phyloP scores from a whole-genome alignment of 1,140 invertebrate species.

The Globodera rostochiensis region DNA sequence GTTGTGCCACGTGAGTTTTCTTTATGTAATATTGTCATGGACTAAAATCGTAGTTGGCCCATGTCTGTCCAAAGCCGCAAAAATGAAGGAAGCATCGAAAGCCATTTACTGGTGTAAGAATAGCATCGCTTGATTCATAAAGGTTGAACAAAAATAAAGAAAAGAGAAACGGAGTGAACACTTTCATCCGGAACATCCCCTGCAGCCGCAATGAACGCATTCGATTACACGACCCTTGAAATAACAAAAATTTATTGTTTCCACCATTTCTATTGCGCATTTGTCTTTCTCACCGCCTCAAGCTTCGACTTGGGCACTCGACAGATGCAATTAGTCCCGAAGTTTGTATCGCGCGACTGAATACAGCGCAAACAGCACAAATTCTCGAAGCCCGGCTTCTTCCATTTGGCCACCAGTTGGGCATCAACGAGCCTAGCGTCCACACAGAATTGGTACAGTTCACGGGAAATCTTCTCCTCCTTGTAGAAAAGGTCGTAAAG shows the following conservation, averaged over 20 bases:
- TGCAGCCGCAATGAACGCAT: constrained; percentile 65
- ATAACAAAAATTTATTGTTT: constrained; percentile 28
- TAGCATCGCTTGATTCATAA: too few relatives aligned
- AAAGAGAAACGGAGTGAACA: neutral
- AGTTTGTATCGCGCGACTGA: constrained; percentile 97
- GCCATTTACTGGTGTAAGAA: neutral
- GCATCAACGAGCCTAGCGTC: constrained; percentile 95
- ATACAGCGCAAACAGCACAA: constrained; percentile 97
- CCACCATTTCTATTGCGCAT: too few relatives aligned
- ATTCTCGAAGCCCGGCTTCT: constrained; percentile 99
- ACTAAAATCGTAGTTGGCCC: neutral
- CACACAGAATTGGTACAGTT: constrained; percentile 94
- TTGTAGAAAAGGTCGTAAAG: constrained; percentile 96
- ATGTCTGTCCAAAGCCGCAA: neutral
- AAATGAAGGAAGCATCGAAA: neutral
- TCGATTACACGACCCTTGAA: constrained; percentile 62
- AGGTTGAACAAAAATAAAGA: too few relatives aligned
- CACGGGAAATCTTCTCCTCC: constrained; percentile 90
- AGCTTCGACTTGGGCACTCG: constrained; percentile 95
- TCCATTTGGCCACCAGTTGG: constrained; percentile 99
- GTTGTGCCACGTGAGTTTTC: neutral
- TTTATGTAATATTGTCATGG: neutral
- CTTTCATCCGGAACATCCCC: constrained; percentile 63
- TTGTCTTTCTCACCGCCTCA: constrained; percentile 76
- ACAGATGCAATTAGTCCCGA: constrained; percentile 98